Base-by-base conservation (phyloP, 1,140 invertebrate species). In the Drosophila setifemur region DNA sequence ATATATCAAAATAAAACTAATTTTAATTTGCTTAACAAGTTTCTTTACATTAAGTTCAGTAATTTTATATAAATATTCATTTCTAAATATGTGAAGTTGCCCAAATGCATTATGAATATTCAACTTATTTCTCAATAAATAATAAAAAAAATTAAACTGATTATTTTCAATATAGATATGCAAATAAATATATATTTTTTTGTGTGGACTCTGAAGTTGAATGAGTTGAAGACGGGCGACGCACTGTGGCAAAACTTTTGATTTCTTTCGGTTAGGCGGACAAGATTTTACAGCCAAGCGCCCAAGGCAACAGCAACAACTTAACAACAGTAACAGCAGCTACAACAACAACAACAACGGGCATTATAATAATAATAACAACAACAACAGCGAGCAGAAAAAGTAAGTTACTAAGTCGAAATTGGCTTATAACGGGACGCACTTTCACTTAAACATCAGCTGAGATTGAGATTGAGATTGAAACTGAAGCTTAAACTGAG, bases 321-420 rank as follows among this genome's bases (percentile, higher is more conserved):
- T 12, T 28, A 29, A 31, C 14, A 54, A 31, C 39, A 44, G 29
- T 37, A 53, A 53, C 43, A 57, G 23, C 28, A 37, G 9, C 37
- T 2, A 9, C 53, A 23, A 3, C 53, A 45, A 25, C 29, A 37
- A 12, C 31, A 18, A 14, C 45, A 40, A 9, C 26, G 9, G 25
- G 5, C 8, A 64, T n/a, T 14, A 29, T 12, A 11, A 40, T 18
- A 18, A 4, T 16, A n/a, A n/a, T n/a, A n/a, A n/a, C n/a, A n/a
- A n/a, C n/a, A 19, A 21, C 12, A 21, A 35, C 19, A 23, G 43
- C 44, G 28, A 54, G 26, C 60, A 68, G 55, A 63, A 47, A 64
- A 79, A 79, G 75, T 79, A 73, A 79, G 75, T 79, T 79, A 79
- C 75, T 79, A 79, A 79, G 75, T 67, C 75, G 42, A 79, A 78